Base-by-base conservation (phyloP, 2,888 invertebrate species). In the Tachina lurida region DNA sequence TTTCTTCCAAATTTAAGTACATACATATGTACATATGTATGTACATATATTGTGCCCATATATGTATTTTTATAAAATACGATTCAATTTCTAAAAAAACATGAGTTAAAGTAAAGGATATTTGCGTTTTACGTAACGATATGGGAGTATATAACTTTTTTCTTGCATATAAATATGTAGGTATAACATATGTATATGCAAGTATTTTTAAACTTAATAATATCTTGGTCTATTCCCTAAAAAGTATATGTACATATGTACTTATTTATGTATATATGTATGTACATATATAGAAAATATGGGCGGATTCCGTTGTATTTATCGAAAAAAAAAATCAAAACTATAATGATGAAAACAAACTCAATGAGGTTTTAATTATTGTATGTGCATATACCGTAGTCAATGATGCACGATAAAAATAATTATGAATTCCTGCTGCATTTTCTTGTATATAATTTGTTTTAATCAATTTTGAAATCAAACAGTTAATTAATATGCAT, bases 241-340 rank as follows among this genome's bases (percentile, higher is more conserved):
- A 31, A 5, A 31, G 31, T 31, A 19, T 56, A 31, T 4, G 9
- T 22, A 58, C 31, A 2, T 58, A 58, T 4, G 2, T 58, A 58
- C n/a, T n/a, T 41, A 62, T 62, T 3, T 62, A 41, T 62, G 4
- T 17, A 43, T 62, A 45, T 17, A 43, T 63, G 13, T 65, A 65
- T 31, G n/a, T 47, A 65, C 31, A n/a, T 31, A 31, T 22, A 65
- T 22, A 1, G 45, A 47, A 49, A 73, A 73, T 31, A 73, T 60
- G 73, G 73, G 73, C 73, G 73, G 73, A 73, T 73, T 43, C 73
- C 17, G 7, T 39, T 73, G 13, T 17, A 15, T n/a, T 15, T 17
- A 39, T 9, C n/a, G 58, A 15, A 31, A 58, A 31, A 73, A 39
- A 39, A 68, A n/a, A 31, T 31, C 31, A 4, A 17, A 54, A n/a